phyloP scores from a whole-genome alignment of 2,797 vertebrate genomes.

The Pampus argenteus region DNA sequence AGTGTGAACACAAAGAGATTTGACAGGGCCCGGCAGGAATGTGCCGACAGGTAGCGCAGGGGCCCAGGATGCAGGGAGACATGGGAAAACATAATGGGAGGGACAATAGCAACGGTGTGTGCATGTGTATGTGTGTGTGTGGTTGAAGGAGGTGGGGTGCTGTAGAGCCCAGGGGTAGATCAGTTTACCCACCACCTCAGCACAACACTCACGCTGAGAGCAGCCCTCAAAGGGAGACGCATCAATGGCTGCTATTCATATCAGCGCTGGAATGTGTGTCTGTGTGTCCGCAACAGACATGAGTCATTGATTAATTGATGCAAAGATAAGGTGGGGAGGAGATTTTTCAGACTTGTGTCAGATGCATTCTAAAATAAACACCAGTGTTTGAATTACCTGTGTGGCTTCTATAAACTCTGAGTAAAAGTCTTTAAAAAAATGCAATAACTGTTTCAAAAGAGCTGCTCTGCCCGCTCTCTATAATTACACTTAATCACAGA shows the following conservation, averaged over 20 bases:
- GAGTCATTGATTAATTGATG: conserved; percentile 66
- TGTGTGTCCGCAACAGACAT: conserved; percentile 28
- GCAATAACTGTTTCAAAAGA: conserved; percentile 28
- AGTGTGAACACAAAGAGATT: conserved; percentile 64
- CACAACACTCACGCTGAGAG: conserved; percentile 54
- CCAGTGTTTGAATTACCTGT: conserved; percentile 22
- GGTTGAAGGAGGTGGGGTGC: conserved; percentile 36
- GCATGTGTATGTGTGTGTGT: conserved; percentile 33
- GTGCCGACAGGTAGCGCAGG: conserved; percentile 73
- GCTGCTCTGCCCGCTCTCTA: conserved; percentile 35
- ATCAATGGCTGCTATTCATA: conserved; percentile 77
- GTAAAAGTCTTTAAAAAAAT: conserved; percentile 6
- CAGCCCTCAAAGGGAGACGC: conserved; percentile 66
- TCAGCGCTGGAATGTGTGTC: conserved; percentile 56
- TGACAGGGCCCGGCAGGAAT: conserved; percentile 70
- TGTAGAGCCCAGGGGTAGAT: conserved; percentile 53
- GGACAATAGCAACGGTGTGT: conserved; percentile 60
- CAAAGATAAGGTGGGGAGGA: conserved; percentile 54
- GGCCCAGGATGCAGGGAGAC: conserved; percentile 76
- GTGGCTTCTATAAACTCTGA: conserved; percentile 17
- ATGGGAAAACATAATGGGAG: conserved; percentile 65
- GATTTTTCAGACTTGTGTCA: conserved; percentile 56
- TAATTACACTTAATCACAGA: conserved; percentile 51
- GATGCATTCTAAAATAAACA: conserved; percentile 47
- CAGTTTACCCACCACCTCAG: conserved; percentile 69